These are phyloP conservation scores for Phalacrocorax carbo DNA, from an alignment of 2,113 vertebrate genomes.

Conservation along the genomic window DNA sequence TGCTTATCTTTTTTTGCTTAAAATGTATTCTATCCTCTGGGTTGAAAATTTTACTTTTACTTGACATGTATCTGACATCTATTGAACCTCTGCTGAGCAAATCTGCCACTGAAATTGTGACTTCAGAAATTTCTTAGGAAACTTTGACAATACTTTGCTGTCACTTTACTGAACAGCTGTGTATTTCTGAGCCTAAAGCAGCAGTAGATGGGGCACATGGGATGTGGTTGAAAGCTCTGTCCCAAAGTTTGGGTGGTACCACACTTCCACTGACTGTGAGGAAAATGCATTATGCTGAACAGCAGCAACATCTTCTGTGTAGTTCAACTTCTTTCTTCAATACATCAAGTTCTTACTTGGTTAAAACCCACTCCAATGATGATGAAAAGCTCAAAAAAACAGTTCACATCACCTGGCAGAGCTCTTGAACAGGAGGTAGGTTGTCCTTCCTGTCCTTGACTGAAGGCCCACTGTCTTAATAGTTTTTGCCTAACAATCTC, in stretches of 20 bases:
- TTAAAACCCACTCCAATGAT: neutral
- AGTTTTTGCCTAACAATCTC: neutral
- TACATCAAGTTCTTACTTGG: neutral
- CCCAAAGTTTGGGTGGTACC: neutral
- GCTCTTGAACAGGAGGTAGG: neutral
- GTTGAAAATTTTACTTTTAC: neutral
- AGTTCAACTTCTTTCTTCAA: neutral
- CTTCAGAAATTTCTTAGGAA: conserved; percentile 9
- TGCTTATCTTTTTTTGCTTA: neutral
- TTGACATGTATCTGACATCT: conserved; percentile 12
- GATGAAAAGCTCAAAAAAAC: neutral
- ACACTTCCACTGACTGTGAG: accelerated
- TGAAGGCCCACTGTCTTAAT: neutral
- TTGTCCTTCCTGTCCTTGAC: neutral
- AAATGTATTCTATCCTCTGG: neutral
- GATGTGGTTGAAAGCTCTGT: neutral
- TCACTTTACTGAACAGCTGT: neutral
- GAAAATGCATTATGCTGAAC: neutral
- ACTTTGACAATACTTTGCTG: neutral
- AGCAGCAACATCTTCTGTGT: neutral
- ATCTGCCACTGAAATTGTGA: conserved; percentile 37
- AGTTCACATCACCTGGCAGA: neutral
- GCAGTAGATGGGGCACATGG: accelerated
- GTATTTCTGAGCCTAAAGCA: neutral
- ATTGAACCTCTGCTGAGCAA: conserved; percentile 14